These are phyloP conservation scores for Etheostoma perlongum DNA, from an alignment of 2,797 vertebrate species.

Conservation along the genomic window DNA sequence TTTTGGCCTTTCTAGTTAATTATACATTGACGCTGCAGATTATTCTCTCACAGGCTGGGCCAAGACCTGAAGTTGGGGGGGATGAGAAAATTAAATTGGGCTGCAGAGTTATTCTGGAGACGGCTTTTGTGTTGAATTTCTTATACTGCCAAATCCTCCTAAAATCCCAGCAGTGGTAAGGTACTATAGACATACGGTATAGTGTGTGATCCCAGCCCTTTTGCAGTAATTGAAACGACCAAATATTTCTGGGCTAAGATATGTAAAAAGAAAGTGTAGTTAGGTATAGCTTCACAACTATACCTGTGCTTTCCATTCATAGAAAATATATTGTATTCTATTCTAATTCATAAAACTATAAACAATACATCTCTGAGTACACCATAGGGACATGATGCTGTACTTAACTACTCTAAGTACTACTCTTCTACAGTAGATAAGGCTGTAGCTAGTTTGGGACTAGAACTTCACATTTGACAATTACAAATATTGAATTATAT, in stretches of 20 bases:
- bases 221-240: background rate
- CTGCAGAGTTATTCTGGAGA: constrained; percentile 18
- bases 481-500: no score
- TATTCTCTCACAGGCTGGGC: constrained; percentile 44
- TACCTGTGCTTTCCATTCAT: background rate
- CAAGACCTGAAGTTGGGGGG: constrained; percentile 28
- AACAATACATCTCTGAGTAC: background rate
- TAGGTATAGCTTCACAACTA: background rate
- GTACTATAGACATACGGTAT: background rate
- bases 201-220: background rate
- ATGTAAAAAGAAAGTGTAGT: no score
- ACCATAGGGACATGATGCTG: background rate
- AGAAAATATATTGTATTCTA: background rate
- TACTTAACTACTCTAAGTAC: no score
- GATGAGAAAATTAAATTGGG: constrained; percentile 47
- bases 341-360: background rate
- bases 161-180: constrained; percentile 6
- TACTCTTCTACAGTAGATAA: no score
- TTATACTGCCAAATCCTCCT: constrained; percentile 20
- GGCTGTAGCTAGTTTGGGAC: no score
- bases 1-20: constrained; percentile 72
- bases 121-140: constrained; percentile 29
- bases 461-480: no score
- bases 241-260: background rate
- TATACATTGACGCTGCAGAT: constrained; percentile 59